These are phyloP conservation scores for Urocitellus parryii DNA, from an alignment of 2,113 vertebrate genomes.

Conservation along the genomic window DNA sequence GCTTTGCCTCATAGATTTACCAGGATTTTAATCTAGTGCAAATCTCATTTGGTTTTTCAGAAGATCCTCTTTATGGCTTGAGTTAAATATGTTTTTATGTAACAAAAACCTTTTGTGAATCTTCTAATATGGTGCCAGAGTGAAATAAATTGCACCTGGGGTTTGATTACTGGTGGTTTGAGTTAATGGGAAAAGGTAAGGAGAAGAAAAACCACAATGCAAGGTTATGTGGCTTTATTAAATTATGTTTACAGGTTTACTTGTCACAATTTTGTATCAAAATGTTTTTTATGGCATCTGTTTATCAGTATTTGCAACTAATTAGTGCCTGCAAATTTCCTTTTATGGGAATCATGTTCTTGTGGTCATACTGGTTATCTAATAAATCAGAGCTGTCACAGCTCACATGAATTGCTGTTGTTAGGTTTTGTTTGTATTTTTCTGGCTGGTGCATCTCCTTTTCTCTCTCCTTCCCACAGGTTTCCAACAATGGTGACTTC, in stretches of 20 bases:
- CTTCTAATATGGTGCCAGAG: slow-evolving; percentile 78
- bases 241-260: slow-evolving; percentile 79
- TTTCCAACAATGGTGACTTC: slow-evolving; percentile 93
- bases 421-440: too few relatives aligned
- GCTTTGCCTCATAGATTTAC: background rate
- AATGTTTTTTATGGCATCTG: slow-evolving; percentile 78
- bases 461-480: slow-evolving; percentile 83
- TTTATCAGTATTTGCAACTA: slow-evolving; percentile 82
- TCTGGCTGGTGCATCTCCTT: background rate
- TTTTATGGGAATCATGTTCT: slow-evolving; percentile 60
- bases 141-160: slow-evolving; percentile 76
- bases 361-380: slow-evolving; percentile 48
- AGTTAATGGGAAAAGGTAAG: background rate
- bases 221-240: slow-evolving; percentile 74
- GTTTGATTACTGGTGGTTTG: slow-evolving; percentile 31
- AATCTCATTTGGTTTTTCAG: slow-evolving; percentile 6
- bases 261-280: slow-evolving; percentile 72
- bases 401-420: background rate
- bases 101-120: slow-evolving; percentile 79
- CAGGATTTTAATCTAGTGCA: slow-evolving; percentile 71
- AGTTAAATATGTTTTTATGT: slow-evolving; percentile 75
- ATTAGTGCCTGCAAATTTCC: slow-evolving; percentile 80
- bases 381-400: background rate
- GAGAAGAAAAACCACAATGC: background rate
- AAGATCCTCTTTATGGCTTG: slow-evolving; percentile 69